Evolutionary conservation across 2,113 vertebrate species (phyloP), one percentile per base, ranked within the genome.

Genomic region (Athene cunicularia): DNA sequence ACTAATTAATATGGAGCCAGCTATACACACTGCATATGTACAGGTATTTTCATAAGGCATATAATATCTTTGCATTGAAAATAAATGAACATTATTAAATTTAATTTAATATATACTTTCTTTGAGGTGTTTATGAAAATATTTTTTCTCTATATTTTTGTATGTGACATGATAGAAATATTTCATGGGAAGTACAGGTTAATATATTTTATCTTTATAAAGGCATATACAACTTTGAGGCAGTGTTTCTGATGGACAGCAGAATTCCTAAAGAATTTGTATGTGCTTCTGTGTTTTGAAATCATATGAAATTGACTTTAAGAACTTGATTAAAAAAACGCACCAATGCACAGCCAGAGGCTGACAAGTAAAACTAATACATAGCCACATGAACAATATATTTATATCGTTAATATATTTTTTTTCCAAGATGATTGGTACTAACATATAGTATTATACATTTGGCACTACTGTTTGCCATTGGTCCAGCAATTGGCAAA

Each of bases 401-500:
- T 98, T 98, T 98, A 97, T 98, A 98, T 95, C 94, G 96, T 96
- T 98, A 98, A 98, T 97, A 98, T 97, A 92, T 90, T 91, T 92
- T 3, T 3, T 21, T 28, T 88, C 93, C 97, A 96, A 95, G 91
- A 92, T 98, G 97, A 97, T 97, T 83, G 98, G 98, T 98, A 97
- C 98, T 98, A 98, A 99, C 98, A 99, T 99, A 98, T 97, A 98
- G 95, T 99, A 98, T 98, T 98, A 98, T 99, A 99, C 99, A 99
- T 99, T 99, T 99, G 99, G 99, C 99, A 99, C 99, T 99, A 98
- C 98, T 90, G 98, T 99, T 99, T 99, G 99, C 99, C 99, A 99
- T 99, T 99, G 99, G 99, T 99, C 99, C 99, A 99, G 99, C 99
- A 99, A 99, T 99, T 99, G 99, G 99, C 99, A 99, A 99, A 94